Percentiles rank a stretch among this genome's conserved stretches.
These are phyloP conservation scores for Ganaspis brasiliensis DNA, from an alignment of 2,888 invertebrate species.

Conservation along the genomic window DNA sequence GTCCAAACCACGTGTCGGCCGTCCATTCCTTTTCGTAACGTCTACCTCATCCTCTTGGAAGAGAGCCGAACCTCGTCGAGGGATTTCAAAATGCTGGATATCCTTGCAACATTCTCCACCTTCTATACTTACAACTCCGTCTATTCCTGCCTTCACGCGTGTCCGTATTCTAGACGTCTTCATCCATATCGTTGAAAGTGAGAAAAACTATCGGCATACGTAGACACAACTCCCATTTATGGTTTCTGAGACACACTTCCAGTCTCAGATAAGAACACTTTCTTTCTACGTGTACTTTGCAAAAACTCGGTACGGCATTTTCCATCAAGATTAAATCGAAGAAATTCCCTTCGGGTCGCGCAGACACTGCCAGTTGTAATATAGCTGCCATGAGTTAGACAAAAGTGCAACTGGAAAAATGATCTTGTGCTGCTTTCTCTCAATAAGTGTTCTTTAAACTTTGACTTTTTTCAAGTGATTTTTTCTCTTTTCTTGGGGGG, in stretches of 20 bases:
- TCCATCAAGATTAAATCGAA: conserved; percentile 40
- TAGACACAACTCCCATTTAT: conserved; percentile 22
- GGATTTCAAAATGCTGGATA: conserved; percentile 41
- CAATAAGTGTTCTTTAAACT: no score
- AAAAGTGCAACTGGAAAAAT: conserved; percentile 6
- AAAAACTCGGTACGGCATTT: conserved; percentile 1
- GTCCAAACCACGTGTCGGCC: conserved; percentile 43
- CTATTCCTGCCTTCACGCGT: conserved; percentile 28
- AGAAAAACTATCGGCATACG: conserved; percentile 29
- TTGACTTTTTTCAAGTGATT: no score
- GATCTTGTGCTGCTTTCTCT: no score
- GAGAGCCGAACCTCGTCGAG: conserved; percentile 40
- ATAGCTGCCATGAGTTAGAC: background rate
- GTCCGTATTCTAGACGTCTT: conserved; percentile 30
- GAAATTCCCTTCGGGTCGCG: conserved; percentile 28
- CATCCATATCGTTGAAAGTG: conserved; percentile 39
- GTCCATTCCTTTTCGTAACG: conserved; percentile 43
- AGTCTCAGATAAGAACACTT: conserved; percentile 9
- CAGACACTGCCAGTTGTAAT: conserved; percentile 7
- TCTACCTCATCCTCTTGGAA: conserved; percentile 25
- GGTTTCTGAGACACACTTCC: conserved; percentile 19
- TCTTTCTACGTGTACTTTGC: background rate
- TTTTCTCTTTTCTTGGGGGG: no score
- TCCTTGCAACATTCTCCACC: background rate
- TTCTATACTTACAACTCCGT: background rate